phyloP scores from a whole-genome alignment of 2,888 invertebrate genomes.

The Melipona bicolor region DNA sequence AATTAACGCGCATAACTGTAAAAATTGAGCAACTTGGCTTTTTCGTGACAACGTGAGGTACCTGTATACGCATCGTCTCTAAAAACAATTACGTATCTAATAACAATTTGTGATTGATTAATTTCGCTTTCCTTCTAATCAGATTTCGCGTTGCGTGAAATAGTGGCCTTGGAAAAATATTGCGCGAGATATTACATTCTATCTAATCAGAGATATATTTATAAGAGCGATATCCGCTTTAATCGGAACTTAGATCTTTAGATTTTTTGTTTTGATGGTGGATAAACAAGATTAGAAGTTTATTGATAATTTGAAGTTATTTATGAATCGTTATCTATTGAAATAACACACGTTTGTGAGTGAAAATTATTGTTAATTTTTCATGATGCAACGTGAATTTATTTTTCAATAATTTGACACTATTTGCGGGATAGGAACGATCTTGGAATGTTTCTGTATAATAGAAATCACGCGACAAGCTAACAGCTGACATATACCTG shows the following conservation, averaged over 20 bases:
- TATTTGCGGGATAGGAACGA: neutral
- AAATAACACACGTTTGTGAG: neutral
- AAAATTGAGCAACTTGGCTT: slow-evolving; percentile 16
- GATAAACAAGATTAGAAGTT: neutral
- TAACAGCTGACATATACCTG: neutral
- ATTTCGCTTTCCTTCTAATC: neutral
- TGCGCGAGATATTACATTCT: neutral
- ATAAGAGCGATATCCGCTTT: neutral
- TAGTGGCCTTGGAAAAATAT: no score
- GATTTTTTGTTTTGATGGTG: neutral
- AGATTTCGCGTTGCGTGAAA: neutral
- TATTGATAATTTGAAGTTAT: neutral
- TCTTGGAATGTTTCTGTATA: neutral
- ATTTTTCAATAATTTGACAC: neutral
- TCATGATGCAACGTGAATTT: neutral
- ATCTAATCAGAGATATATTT: neutral
- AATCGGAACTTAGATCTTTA: neutral
- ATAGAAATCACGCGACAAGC: neutral
- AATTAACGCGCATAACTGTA: slow-evolving; percentile 62
- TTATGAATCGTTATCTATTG: neutral
- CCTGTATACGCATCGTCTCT: no score
- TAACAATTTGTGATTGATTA: neutral
- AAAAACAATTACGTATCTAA: no score
- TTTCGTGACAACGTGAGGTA: no score
- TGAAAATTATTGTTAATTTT: neutral